Conservation (phyloP, 2,888 invertebrate genomes). For the Stenodema calcarata region DNA sequence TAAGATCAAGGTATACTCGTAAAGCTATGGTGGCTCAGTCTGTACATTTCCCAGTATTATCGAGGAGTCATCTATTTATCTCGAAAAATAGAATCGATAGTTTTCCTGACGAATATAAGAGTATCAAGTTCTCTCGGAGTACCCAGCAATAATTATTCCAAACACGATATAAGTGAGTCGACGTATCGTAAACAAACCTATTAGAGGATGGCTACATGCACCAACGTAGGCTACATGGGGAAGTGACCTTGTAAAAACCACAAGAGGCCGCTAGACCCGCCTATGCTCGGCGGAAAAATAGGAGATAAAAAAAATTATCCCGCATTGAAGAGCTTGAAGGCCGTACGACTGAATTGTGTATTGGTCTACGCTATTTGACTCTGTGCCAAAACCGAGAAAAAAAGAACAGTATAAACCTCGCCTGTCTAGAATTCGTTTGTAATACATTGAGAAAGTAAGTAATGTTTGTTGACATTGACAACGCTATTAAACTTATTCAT, state of each 20-base stretch:
- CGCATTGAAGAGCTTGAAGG: background rate
- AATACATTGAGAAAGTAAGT: too few relatives aligned
- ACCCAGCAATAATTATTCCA: too few relatives aligned
- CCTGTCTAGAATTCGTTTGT: background rate
- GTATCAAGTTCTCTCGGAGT: too few relatives aligned
- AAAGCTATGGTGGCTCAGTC: too few relatives aligned
- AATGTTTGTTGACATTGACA: too few relatives aligned
- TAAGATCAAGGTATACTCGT: too few relatives aligned
- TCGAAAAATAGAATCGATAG: too few relatives aligned
- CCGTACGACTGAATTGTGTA: background rate
- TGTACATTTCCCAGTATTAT: too few relatives aligned
- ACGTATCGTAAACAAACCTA: background rate
- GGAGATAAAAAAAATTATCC: background rate
- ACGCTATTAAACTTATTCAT: too few relatives aligned
- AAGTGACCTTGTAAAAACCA: background rate
- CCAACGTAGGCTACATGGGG: background rate
- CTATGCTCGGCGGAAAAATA: background rate
- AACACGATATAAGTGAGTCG: background rate
- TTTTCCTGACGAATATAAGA: too few relatives aligned
- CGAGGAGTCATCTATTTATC: too few relatives aligned
- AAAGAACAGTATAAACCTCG: background rate
- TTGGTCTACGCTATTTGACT: background rate
- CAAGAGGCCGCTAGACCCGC: background rate
- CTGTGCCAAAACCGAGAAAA: background rate
- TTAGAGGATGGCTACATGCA: background rate